phyloP scores from a whole-genome alignment of 2,797 vertebrate genomes.

The Oryzias dopingdopingensis region DNA sequence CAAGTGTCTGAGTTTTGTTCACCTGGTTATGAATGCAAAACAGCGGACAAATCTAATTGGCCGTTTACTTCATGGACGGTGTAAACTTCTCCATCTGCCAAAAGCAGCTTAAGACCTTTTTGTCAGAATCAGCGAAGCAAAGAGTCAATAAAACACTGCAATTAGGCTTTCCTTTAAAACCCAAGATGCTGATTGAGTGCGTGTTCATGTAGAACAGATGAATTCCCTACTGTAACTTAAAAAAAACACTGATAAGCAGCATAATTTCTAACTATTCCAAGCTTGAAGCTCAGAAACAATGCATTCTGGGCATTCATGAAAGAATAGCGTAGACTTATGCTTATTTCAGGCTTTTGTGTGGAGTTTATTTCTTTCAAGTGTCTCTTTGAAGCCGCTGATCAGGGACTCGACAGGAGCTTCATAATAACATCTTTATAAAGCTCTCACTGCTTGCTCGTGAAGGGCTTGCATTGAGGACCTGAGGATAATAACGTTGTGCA shows the following conservation, averaged over 20 bases:
- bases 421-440: slow-evolving; percentile 62
- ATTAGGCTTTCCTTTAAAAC: slow-evolving; percentile 59
- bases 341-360: slow-evolving; percentile 23
- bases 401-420: slow-evolving; percentile 45
- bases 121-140: slow-evolving; percentile 66
- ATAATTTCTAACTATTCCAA: slow-evolving; percentile 38
- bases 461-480: slow-evolving; percentile 51
- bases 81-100: slow-evolving; percentile 53
- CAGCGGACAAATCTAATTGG: slow-evolving; percentile 14
- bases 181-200: slow-evolving; percentile 62
- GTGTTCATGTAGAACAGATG: slow-evolving; percentile 64
- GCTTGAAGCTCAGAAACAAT: slow-evolving; percentile 31
- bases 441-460: slow-evolving; percentile 44
- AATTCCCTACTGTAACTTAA: slow-evolving; percentile 50
- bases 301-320: slow-evolving; percentile 13
- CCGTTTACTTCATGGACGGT: slow-evolving; percentile 42
- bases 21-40: no score
- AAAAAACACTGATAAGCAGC: slow-evolving; percentile 40
- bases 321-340: slow-evolving; percentile 17
- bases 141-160: slow-evolving; percentile 59
- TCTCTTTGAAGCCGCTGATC: slow-evolving; percentile 55
- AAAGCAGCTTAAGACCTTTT: slow-evolving; percentile 63
- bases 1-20: background rate
- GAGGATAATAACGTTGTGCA: slow-evolving; percentile 62
- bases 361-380: slow-evolving; percentile 42